A percentile compares a stretch with the other conserved stretches of the same genome.
Conservation (phyloP, 2,888 invertebrate species). For the Apeira syringaria region DNA sequence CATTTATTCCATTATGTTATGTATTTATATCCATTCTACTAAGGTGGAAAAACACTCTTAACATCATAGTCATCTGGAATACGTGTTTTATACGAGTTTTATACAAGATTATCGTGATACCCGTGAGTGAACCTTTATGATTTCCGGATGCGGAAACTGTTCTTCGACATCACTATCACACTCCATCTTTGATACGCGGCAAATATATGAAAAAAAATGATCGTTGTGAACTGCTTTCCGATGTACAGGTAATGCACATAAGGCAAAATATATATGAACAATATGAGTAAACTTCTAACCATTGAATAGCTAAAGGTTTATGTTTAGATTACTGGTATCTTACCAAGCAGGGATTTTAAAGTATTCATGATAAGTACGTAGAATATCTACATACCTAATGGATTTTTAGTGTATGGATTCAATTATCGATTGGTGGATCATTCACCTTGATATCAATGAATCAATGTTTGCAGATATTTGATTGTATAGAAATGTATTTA, state of each 20-base stretch:
- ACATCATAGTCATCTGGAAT: too few species aligned
- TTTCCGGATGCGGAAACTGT: conserved; percentile 3
- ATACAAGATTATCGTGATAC: too few species aligned
- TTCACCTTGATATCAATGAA: conserved; percentile 7
- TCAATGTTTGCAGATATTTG: not conserved
- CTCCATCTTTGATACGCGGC: not conserved
- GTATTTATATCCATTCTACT: too few species aligned
- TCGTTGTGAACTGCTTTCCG: too few species aligned
- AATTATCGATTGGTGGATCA: conserved; percentile 1
- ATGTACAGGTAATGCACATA: too few species aligned
- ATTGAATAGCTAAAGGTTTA: not conserved
- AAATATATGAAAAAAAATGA: too few species aligned
- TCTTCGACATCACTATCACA: conserved; percentile 7
- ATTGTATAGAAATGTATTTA: not conserved
- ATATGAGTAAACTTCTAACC: not conserved
- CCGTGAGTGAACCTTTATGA: not conserved
- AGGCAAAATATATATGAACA: too few species aligned
- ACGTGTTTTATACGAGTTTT: too few species aligned
- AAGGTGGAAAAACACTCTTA: too few species aligned
- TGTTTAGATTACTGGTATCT: not conserved
- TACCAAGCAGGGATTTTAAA: not conserved
- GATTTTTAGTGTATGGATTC: conserved; percentile 10
- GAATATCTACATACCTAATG: conserved; percentile 13
- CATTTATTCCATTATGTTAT: too few species aligned
- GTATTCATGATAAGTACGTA: conserved; percentile 13